Conservation (phyloP, 1,140 invertebrate species). For the Zaprionus capensis region DNA sequence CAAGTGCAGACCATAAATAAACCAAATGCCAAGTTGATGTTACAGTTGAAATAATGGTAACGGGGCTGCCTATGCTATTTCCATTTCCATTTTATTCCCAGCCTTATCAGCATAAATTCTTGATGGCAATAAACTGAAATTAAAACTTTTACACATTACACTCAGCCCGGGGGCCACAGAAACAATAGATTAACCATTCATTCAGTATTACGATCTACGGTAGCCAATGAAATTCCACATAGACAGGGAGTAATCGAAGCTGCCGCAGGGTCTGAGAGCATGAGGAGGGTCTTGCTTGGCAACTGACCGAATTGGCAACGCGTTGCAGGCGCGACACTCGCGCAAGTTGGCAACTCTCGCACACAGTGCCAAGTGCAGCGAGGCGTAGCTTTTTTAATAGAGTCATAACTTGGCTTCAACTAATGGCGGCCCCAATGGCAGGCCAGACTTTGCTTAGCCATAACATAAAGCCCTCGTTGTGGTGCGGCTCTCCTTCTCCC, state of each 20-base stretch:
- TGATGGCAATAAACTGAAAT: conserved; percentile 50
- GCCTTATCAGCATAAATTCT: neutral
- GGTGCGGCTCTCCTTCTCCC: conserved; percentile 8
- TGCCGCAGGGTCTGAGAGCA: conserved; percentile 28
- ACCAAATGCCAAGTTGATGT: neutral
- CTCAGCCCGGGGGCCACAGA: conserved; percentile 12
- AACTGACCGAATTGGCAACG: conserved; percentile 49
- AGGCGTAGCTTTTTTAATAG: conserved; percentile 79
- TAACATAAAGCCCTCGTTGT: conserved; percentile 54
- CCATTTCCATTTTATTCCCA: neutral
- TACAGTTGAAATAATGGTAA: conserved; percentile 2
- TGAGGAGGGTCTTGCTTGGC: neutral
- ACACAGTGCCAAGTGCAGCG: conserved; percentile 69
- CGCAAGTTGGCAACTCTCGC: conserved; percentile 21
- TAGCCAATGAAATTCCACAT: conserved; percentile 15
- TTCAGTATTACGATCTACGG: conserved; percentile 35
- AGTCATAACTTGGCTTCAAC: conserved; percentile 79
- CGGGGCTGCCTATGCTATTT: neutral
- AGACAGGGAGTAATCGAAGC: conserved; percentile 48
- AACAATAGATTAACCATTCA: conserved; percentile 42
- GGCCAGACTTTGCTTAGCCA: conserved; percentile 60
- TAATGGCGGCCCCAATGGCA: conserved; percentile 58
- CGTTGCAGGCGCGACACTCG: conserved; percentile 41
- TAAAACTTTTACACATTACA: conserved; percentile 59
- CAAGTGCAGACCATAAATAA: conserved; percentile 29